These are phyloP conservation scores for Potamarius usumacintae DNA, from an alignment of 2,113 vertebrate genomes.

Conservation along the genomic window DNA sequence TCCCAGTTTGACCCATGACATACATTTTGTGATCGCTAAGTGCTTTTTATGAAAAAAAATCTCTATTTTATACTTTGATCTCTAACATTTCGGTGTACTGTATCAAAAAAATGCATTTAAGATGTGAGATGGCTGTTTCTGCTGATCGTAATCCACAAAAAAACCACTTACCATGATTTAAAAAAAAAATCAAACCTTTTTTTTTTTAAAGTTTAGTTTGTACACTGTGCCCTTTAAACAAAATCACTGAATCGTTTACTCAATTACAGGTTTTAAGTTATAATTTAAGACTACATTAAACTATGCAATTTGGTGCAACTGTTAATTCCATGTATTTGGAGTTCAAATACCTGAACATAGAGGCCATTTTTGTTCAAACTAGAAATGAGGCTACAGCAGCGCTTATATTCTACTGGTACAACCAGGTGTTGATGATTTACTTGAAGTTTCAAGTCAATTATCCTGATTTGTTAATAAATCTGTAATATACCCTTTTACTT, in stretches of 20 bases:
- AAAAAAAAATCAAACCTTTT: too few species aligned
- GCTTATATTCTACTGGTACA: background rate
- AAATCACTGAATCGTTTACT: background rate
- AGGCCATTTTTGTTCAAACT: background rate
- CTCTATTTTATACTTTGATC: background rate
- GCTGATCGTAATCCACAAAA: background rate
- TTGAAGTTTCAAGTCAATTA: background rate
- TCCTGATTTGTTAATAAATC: background rate
- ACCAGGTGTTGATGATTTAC: background rate
- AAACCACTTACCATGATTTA: too few species aligned
- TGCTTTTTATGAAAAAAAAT: background rate
- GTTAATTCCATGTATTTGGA: background rate
- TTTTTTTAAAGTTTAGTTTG: background rate
- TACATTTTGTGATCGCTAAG: background rate
- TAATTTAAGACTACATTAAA: background rate
- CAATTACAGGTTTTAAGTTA: background rate
- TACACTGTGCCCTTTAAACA: background rate
- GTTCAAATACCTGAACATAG: background rate
- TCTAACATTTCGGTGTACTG: background rate
- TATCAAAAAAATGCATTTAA: background rate
- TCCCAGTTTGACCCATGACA: background rate
- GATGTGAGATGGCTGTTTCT: background rate
- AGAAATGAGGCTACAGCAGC: too few species aligned
- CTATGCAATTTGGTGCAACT: background rate
- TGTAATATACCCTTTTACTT: background rate